phyloP scores from a whole-genome alignment of 2,113 vertebrate species.

The Tautogolabrus adspersus region DNA sequence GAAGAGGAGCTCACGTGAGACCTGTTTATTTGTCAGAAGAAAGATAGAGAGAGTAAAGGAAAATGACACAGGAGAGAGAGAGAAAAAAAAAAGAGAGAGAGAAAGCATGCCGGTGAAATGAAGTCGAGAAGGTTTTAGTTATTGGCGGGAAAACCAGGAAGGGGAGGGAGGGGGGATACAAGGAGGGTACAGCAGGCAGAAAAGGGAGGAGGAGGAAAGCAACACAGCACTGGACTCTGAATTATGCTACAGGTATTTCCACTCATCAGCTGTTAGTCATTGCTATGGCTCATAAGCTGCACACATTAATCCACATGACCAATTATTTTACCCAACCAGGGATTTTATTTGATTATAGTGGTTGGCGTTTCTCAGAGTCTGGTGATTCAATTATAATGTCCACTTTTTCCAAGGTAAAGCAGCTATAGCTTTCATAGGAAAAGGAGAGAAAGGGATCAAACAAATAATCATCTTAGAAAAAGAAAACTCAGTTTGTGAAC shows the following conservation, averaged over 20 bases:
- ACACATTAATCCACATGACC: conserved; percentile 36
- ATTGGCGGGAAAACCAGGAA: conserved; percentile 61
- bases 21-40: conserved; percentile 65
- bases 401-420: conserved; percentile 44
- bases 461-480: background rate
- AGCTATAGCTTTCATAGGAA: conserved; percentile 1
- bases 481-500: too few relatives aligned
- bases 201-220: conserved; percentile 5
- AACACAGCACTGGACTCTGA: conserved; percentile 34
- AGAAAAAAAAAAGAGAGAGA: conserved; percentile 20
- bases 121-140: conserved; percentile 52
- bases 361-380: conserved; percentile 56
- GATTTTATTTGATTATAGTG: conserved; percentile 52
- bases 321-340: conserved; percentile 45
- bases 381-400: conserved; percentile 42
- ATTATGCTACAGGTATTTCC: conserved; percentile 71
- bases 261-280: conserved; percentile 74
- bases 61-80: conserved; percentile 6
- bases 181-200: conserved; percentile 19
- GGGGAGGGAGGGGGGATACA: conserved; percentile 17
- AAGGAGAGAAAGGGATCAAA: background rate
- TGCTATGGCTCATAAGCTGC: conserved; percentile 52
- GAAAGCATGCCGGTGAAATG: conserved; percentile 37
- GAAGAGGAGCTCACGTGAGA: conserved; percentile 71
- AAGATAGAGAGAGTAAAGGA: conserved; percentile 3